Evolutionary conservation across 30 jellyfish, hydroid and myxozoan species (phyloP).

Genomic region (Turritopsis rubra): DNA sequence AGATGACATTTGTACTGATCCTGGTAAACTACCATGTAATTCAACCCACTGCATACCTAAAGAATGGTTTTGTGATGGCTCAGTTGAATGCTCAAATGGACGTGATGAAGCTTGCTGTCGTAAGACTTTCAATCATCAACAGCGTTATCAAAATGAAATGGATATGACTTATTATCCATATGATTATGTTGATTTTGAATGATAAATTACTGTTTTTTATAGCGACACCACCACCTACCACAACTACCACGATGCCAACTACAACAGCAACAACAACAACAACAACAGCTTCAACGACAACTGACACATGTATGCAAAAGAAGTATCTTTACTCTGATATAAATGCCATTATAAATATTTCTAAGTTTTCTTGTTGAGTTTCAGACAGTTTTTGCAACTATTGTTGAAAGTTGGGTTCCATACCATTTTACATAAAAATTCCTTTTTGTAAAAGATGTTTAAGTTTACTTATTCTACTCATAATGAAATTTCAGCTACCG

Average conservation of each 20-base stretch:
- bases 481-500: background rate
- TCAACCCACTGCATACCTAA: slow-evolving; percentile 21
- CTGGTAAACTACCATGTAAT: slow-evolving; percentile 23
- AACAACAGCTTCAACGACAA: background rate
- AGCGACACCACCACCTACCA: slow-evolving; percentile 2
- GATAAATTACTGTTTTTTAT: background rate
- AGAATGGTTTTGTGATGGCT: slow-evolving; percentile 36
- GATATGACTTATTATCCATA: background rate
- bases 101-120: slow-evolving; percentile 44
- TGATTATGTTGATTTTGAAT: background rate
- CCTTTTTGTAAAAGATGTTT: no score
- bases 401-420: no score
- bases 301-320: background rate
- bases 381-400: no score
- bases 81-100: slow-evolving; percentile 15
- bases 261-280: slow-evolving; percentile 22
- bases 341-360: no score
- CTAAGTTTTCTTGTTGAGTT: no score
- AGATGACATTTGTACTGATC: slow-evolving; percentile 13
- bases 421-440: background rate
- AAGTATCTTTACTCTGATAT: no score
- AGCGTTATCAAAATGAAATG: background rate
- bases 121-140: background rate
- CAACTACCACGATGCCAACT: slow-evolving; percentile 16
- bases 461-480: no score